These are phyloP conservation scores for Polyergus mexicanus DNA, from an alignment of 1,140 invertebrate genomes.

Conservation along the genomic window DNA sequence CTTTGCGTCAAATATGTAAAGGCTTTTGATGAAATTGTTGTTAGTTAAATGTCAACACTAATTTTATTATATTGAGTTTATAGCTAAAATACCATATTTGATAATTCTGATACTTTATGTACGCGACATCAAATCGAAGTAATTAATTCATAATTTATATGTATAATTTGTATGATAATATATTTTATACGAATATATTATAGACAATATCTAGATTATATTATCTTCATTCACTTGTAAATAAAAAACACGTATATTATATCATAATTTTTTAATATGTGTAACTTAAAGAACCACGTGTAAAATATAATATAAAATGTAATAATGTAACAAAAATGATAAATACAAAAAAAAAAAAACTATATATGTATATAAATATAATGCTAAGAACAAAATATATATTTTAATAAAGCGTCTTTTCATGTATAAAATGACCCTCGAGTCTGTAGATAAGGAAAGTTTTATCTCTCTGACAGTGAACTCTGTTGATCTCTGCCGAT, in stretches of 20 bases:
- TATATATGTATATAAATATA: not conserved
- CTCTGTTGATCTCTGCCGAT: slow-evolving; percentile 24
- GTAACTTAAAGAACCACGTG: not conserved
- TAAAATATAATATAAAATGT: not conserved
- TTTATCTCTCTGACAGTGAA: slow-evolving; percentile 43
- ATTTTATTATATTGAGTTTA: slow-evolving; percentile 27
- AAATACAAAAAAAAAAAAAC: not conserved
- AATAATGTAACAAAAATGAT: not conserved
- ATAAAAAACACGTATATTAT: not conserved
- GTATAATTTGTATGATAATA: slow-evolving; percentile 2
- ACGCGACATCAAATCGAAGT: not conserved
- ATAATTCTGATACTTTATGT: not conserved
- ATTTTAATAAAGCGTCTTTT: not conserved
- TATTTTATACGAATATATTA: not conserved
- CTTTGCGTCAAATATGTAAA: not conserved
- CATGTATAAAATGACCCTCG: not conserved
- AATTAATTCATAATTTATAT: slow-evolving; percentile 35
- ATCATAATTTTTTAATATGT: not conserved
- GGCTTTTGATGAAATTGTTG: not conserved
- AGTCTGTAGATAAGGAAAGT: slow-evolving; percentile 19
- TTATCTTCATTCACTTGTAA: slow-evolving; percentile 2
- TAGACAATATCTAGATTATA: not conserved
- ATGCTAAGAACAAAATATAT: not conserved
- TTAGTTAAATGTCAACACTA: slow-evolving; percentile 8
- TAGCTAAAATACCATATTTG: not conserved